Conservation (phyloP, 2,797 vertebrate genomes). For the Falco biarmicus region DNA sequence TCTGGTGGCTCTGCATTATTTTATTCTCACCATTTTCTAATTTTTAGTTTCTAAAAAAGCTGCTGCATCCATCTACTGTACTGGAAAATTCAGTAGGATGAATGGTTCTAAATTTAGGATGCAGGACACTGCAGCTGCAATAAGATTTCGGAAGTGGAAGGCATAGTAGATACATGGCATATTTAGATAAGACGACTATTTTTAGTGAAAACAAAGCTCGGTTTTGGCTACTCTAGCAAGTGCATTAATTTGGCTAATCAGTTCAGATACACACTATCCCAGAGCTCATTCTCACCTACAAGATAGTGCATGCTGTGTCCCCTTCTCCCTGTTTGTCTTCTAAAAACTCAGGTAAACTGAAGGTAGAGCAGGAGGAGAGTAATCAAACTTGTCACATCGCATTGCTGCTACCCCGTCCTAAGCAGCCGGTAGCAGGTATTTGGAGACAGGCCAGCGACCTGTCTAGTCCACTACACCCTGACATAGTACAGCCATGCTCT, state of each 20-base stretch:
- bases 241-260: conserved; percentile 3
- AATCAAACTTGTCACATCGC: neutral
- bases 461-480: neutral
- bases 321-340: neutral
- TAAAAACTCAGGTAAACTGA: neutral
- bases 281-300: neutral
- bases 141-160: conserved; percentile 61
- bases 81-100: conserved; percentile 50
- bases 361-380: neutral
- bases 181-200: conserved; percentile 67
- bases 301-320: neutral
- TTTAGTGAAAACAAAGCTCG: conserved; percentile 23
- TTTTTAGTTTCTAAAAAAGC: conserved; percentile 16
- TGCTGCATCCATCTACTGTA: neutral
- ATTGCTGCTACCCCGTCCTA: neutral
- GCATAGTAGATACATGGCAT: conserved; percentile 50
- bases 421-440: neutral
- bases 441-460: neutral
- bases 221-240: conserved; percentile 33
- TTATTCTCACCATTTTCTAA: conserved; percentile 2
- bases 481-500: neutral
- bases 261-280: neutral
- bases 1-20: neutral
- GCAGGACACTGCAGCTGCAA: conserved; percentile 53
- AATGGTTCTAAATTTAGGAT: conserved; percentile 65